Conservation (phyloP, 1,140 invertebrate genomes). For the Panulirus ornatus region DNA sequence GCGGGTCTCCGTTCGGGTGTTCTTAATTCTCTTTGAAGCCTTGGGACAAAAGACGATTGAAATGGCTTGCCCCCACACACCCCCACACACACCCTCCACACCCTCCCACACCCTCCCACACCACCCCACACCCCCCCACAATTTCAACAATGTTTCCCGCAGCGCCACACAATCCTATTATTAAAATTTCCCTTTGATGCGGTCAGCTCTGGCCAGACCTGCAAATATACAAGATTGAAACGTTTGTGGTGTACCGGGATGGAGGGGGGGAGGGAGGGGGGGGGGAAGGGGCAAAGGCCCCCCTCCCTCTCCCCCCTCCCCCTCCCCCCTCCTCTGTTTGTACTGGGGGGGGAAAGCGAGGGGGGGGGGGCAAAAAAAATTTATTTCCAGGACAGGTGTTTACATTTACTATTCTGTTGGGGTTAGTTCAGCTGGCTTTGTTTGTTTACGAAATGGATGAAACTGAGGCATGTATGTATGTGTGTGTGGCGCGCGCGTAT, state of each 20-base stretch:
- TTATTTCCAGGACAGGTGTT: not conserved
- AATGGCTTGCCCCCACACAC: conserved; percentile 22
- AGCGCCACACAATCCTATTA: conserved; percentile 48
- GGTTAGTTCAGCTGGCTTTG: conserved; percentile 23
- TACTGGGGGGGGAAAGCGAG: not conserved
- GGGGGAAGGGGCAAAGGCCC: too few relatives aligned
- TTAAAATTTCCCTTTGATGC: conserved; percentile 59
- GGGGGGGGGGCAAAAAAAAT: too few relatives aligned
- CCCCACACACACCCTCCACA: too few relatives aligned
- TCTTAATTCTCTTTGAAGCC: conserved; percentile 51
- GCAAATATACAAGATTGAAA: conserved; percentile 51
- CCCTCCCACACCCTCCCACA: too few relatives aligned
- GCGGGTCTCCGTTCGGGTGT: not conserved
- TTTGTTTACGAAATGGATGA: conserved; percentile 42
- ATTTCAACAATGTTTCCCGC: not conserved
- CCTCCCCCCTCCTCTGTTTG: not conserved
- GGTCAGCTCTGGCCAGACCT: conserved; percentile 17
- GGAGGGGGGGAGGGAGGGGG: not conserved
- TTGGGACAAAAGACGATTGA: conserved; percentile 47
- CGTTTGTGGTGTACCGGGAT: not conserved
- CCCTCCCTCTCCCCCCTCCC: not conserved
- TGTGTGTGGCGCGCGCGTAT: not conserved
- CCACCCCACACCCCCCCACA: too few relatives aligned
- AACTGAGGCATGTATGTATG: not conserved
- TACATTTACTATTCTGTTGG: conserved; percentile 17